phyloP scores from a whole-genome alignment of 2,113 vertebrate species.

The Microcebus tavaratra region DNA sequence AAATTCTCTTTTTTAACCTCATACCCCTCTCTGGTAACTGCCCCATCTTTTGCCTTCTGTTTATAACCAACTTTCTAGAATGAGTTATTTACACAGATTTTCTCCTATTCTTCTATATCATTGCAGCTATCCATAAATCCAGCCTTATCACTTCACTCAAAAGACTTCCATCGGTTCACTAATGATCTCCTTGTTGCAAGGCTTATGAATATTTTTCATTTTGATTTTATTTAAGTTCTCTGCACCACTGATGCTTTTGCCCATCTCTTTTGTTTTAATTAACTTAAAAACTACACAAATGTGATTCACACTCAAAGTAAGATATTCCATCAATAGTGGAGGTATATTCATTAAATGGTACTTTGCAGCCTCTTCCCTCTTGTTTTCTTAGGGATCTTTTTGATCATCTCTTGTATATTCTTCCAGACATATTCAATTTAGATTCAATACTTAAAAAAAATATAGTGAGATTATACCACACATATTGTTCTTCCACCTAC shows the following conservation, averaged over 20 bases:
- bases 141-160: neutral
- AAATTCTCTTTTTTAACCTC: neutral
- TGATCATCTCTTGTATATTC: neutral
- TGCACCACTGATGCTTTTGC: neutral
- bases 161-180: neutral
- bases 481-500: neutral
- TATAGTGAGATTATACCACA: neutral
- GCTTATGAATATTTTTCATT: neutral
- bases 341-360: neutral
- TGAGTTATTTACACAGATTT: neutral
- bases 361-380: neutral
- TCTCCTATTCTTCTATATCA: neutral
- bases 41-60: neutral
- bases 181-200: neutral
- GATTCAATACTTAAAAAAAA: neutral
- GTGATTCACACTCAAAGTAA: neutral
- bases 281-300: neutral
- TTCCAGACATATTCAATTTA: conserved; percentile 11
- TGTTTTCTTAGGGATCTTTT: neutral
- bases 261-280: neutral
- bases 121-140: neutral
- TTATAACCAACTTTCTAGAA: neutral
- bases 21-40: neutral
- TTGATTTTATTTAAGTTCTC: conserved; percentile 28
- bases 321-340: neutral